Evolutionary conservation across 2,113 vertebrate species (phyloP), one percentile per base, ranked within the genome.

Genomic region (Sebastes schlegelii): DNA sequence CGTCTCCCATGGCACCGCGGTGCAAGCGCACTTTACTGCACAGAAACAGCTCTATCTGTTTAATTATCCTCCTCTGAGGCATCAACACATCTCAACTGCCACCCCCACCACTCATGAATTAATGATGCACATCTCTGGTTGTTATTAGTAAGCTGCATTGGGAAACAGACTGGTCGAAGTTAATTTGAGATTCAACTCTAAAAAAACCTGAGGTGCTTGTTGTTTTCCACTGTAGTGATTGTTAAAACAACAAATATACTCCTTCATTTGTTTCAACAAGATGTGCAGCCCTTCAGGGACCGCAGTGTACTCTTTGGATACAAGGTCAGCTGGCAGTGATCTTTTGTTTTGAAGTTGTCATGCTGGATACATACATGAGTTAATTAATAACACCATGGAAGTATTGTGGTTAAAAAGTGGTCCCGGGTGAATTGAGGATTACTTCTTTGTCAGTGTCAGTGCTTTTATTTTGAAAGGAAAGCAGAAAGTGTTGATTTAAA

Each of bases 41-140:
- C 73, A 73, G 93, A 92, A 92, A 92, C 88, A 82, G 83, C 87
- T 92, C 87, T 91, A 91, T 91, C 90, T 81, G 90, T 93, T 93
- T 93, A 94, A 95, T 95, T 93, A 92, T 89, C 83, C 83, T 92
- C 90, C 90, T 93, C 89, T 88, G 89, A 92, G 92, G 91, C 90
- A 65, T 86, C 86, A 82, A 78, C 86, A 80, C 88, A 85, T 91
- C 90, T 90, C 88, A 86, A 58, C 89, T 88, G 87, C 93, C 88
- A 80, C 86, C 83, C 83, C 87, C 88, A 86, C 76, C 77, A 66
- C 90, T 92, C 92, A 92, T 94, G 92, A 94, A 94, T 95, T 93
- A 92, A 94, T 93, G 91, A 94, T 92, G 83, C 75, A 67, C 82
- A 90, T 89, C 86, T 89, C 89, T 88, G 65, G 86, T 86, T 90